Conservation (phyloP, 1,140 invertebrate genomes). For the Halyomorpha halys region DNA sequence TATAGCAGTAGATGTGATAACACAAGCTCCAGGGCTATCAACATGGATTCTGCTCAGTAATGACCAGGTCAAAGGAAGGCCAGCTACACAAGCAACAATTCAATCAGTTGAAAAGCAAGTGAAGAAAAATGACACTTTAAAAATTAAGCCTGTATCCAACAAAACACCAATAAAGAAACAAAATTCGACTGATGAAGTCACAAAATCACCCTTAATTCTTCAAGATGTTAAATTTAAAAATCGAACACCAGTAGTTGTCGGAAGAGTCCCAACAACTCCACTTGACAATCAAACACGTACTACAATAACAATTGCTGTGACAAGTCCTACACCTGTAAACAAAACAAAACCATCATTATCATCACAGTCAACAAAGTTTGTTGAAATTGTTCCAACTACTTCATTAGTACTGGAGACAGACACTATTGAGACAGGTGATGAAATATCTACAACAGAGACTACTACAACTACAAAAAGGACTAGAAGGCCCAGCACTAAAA, state of each 20-base stretch:
- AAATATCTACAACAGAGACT: conserved; percentile 25
- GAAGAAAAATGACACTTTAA: conserved; percentile 2
- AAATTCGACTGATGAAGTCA: conserved; percentile 8
- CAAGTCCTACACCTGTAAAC: conserved; percentile 22
- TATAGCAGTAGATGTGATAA: conserved; percentile 41
- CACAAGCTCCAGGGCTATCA: conserved; percentile 47
- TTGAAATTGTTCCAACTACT: conserved; percentile 31
- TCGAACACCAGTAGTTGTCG: conserved; percentile 32
- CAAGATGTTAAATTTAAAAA: conserved; percentile 34
- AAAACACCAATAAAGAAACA: not conserved
- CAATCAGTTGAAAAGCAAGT: conserved; percentile 11
- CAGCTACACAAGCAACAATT: conserved; percentile 34
- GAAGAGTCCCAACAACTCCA: conserved; percentile 30
- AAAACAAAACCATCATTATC: conserved; percentile 27
- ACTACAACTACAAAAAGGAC: conserved; percentile 29
- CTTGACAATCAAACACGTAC: conserved; percentile 18
- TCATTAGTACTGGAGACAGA: conserved; percentile 28
- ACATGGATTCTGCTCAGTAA: conserved; percentile 56
- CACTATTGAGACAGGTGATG: conserved; percentile 25
- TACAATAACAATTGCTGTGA: conserved; percentile 23
- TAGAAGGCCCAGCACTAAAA: conserved; percentile 28
- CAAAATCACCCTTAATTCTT: conserved; percentile 19
- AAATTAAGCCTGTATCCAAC: not conserved
- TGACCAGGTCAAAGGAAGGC: conserved; percentile 17
- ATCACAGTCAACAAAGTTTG: conserved; percentile 30